phyloP scores from a whole-genome alignment of 2,113 vertebrate genomes.

The Lamprologus ornatipinnis region DNA sequence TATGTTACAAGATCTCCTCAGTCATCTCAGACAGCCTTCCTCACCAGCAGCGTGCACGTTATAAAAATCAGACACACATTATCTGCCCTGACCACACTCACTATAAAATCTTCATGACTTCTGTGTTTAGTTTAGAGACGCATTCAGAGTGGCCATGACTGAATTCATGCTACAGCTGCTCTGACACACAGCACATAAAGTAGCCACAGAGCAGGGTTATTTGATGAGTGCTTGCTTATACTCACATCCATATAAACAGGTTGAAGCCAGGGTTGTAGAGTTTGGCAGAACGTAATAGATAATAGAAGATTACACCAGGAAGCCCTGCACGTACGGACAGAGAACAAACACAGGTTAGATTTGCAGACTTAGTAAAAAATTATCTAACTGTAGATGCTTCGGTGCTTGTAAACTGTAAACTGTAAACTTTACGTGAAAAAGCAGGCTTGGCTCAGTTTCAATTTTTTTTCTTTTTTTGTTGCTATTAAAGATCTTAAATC shows the following conservation, averaged over 20 bases:
- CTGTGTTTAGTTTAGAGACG: slow-evolving; percentile 34
- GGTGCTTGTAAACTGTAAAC: not conserved
- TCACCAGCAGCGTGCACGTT: not conserved
- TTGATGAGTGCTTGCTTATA: not conserved
- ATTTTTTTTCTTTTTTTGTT: not conserved
- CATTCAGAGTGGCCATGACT: not conserved
- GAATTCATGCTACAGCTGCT: not conserved
- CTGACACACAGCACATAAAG: slow-evolving; percentile 35
- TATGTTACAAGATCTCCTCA: not conserved
- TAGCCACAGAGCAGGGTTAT: slow-evolving; percentile 18
- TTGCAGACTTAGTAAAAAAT: not conserved
- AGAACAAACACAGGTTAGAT: not conserved
- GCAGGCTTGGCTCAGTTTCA: not conserved
- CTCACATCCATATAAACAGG: not conserved
- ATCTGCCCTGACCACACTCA: slow-evolving; percentile 27
- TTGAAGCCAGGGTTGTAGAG: not conserved
- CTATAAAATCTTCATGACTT: slow-evolving; percentile 11
- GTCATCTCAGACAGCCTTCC: not conserved
- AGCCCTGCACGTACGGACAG: not conserved
- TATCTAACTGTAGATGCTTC: not conserved
- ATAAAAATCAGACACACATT: slow-evolving; percentile 44
- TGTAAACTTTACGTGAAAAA: not conserved
- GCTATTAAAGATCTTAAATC: not conserved
- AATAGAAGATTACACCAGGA: not conserved
- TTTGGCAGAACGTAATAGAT: not conserved